Evolutionary conservation across 2,797 vertebrate species (phyloP).

Genomic region (Centropyge bicolor): DNA sequence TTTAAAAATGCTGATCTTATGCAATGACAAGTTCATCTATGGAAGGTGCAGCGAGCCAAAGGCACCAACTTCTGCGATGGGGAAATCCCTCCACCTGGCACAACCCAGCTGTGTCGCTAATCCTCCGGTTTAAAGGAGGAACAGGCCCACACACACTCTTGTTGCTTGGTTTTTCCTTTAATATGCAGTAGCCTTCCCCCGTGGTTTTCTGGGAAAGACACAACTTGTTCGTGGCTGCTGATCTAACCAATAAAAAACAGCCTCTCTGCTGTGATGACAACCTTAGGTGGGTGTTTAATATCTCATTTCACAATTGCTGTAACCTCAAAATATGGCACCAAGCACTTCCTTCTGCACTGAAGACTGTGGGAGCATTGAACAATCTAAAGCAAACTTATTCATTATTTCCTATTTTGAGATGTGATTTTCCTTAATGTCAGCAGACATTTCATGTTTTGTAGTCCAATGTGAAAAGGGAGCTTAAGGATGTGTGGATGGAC

Average conservation of each 20-base stretch:
- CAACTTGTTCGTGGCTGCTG: neutral
- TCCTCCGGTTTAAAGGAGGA: conserved; percentile 7
- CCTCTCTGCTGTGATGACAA: neutral
- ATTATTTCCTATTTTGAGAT: neutral
- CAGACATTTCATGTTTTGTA: neutral
- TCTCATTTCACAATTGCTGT: neutral
- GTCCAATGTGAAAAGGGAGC: neutral
- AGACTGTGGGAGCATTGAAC: neutral
- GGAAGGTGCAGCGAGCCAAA: neutral
- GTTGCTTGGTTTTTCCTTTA: neutral
- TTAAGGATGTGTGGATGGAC: neutral
- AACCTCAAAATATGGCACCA: neutral
- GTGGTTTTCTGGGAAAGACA: neutral
- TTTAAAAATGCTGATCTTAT: neutral
- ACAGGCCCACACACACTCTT: neutral
- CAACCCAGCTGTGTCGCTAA: neutral
- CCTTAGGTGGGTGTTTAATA: neutral
- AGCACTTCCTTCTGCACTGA: neutral
- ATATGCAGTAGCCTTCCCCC: neutral
- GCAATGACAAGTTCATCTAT: conserved; percentile 9
- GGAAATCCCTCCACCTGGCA: conserved; percentile 17
- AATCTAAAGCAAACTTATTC: neutral
- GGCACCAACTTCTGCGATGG: neutral
- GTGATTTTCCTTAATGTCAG: neutral
- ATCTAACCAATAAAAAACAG: too few species aligned